phyloP scores from a whole-genome alignment of 2,888 invertebrate genomes.

The Abrostola tripartita region DNA sequence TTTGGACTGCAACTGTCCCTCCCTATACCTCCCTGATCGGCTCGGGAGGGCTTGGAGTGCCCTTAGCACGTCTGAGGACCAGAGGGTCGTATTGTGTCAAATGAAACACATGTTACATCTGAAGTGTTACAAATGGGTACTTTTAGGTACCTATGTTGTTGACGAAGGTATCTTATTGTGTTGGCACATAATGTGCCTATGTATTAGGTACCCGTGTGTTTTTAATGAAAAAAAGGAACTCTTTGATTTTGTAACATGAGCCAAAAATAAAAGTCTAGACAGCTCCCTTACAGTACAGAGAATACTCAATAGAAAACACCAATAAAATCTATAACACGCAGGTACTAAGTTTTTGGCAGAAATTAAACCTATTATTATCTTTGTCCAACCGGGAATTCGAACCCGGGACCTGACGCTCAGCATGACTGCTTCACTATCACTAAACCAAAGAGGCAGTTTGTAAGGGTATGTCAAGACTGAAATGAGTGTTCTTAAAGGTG shows the following conservation, averaged over 20 bases:
- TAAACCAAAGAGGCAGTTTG: too few relatives aligned
- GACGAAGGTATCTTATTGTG: conserved; percentile 10
- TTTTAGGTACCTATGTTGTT: conserved; percentile 36
- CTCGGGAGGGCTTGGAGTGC: conserved; percentile 54
- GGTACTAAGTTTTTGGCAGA: too few relatives aligned
- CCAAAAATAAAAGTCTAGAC: neutral
- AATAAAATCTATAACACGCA: too few relatives aligned
- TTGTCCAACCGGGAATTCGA: too few relatives aligned
- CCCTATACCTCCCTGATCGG: conserved; percentile 51
- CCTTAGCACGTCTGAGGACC: conserved; percentile 61
- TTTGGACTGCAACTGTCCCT: conserved; percentile 26
- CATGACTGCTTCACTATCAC: too few relatives aligned
- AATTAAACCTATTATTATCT: too few relatives aligned
- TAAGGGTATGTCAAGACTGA: too few relatives aligned
- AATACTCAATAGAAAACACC: too few relatives aligned
- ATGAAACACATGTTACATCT: conserved; percentile 66
- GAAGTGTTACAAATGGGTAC: conserved; percentile 58
- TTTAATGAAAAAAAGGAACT: neutral
- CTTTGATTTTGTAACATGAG: neutral
- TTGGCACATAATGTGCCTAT: too few relatives aligned
- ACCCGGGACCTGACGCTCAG: too few relatives aligned
- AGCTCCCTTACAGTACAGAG: too few relatives aligned
- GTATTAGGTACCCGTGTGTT: neutral
- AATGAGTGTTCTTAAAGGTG: too few relatives aligned
- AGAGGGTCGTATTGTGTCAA: conserved; percentile 62